Evolutionary conservation across 2,888 invertebrate genomes (phyloP).

Genomic region (Quadroppia sp.): DNA sequence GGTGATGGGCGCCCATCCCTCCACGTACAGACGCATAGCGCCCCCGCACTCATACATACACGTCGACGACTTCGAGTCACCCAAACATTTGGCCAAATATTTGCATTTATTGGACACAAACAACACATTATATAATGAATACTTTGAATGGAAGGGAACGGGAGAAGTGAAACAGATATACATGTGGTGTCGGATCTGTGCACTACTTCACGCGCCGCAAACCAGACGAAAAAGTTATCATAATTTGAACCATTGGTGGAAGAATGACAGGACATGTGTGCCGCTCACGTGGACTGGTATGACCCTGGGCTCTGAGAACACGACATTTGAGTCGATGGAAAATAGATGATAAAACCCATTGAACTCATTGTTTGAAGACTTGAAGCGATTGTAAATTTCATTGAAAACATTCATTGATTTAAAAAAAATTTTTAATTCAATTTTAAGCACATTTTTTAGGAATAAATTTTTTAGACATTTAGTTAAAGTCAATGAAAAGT

Average conservation of each 20-base stretch:
- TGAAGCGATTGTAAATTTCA: too few relatives aligned
- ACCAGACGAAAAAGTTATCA: neutral
- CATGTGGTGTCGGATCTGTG: slow-evolving; percentile 86
- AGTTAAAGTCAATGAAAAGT: too few relatives aligned
- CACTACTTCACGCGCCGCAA: slow-evolving; percentile 65
- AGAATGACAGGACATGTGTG: neutral
- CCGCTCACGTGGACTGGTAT: slow-evolving; percentile 2
- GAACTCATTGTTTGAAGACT: neutral
- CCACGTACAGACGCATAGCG: slow-evolving; percentile 80
- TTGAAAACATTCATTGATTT: too few relatives aligned
- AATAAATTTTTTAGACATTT: too few relatives aligned
- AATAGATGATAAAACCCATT: too few relatives aligned
- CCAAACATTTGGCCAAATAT: slow-evolving; percentile 80
- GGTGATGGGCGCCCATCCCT: slow-evolving; percentile 90
- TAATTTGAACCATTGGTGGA: neutral
- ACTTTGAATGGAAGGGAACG: slow-evolving; percentile 89
- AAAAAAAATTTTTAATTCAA: too few relatives aligned
- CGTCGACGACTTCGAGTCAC: slow-evolving; percentile 87
- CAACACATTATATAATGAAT: slow-evolving; percentile 86
- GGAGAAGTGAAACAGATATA: slow-evolving; percentile 94
- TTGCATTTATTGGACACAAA: slow-evolving; percentile 77
- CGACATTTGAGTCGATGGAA: neutral
- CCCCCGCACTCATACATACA: slow-evolving; percentile 90
- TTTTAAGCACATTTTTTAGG: too few relatives aligned
- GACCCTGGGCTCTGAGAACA: neutral